Conservation (phyloP, 64 coral and sea anemone genomes). For the Exaiptasia diaphana region DNA sequence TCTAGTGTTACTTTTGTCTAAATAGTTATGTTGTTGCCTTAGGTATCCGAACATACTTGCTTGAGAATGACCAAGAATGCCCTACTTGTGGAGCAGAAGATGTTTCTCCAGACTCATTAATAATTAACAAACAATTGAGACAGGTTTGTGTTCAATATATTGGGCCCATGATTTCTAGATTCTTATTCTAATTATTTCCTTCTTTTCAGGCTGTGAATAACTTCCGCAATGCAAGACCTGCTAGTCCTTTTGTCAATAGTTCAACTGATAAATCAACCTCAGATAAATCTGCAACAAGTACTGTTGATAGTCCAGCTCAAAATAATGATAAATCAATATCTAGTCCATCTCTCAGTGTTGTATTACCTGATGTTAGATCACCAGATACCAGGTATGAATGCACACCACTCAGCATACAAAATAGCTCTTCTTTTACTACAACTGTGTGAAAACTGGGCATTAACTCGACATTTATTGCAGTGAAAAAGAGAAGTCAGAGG, state of each 20-base stretch:
- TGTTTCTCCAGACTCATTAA: slow-evolving; percentile 64
- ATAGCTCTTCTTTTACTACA: not conserved
- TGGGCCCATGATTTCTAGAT: not conserved
- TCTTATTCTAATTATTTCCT: too few relatives aligned
- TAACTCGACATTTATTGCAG: not conserved
- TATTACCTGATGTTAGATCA: not conserved
- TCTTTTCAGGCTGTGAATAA: slow-evolving; percentile 67
- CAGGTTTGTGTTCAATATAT: slow-evolving; percentile 10
- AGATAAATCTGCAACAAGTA: not conserved
- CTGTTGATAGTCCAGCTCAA: not conserved
- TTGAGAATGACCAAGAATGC: slow-evolving; percentile 77
- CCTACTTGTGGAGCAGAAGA: slow-evolving; percentile 70
- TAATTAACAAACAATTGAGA: slow-evolving; percentile 75
- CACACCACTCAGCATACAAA: not conserved
- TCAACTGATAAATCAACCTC: not conserved
- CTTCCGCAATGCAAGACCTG: slow-evolving; percentile 71
- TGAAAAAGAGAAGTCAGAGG: not conserved
- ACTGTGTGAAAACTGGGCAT: not conserved
- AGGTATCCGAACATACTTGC: slow-evolving; percentile 68
- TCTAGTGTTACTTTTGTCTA: not conserved
- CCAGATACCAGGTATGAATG: not conserved
- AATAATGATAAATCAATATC: not conserved
- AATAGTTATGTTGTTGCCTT: not conserved
- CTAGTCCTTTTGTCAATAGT: slow-evolving; percentile 65
- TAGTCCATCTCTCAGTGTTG: not conserved